Conservation (phyloP, 1,140 invertebrate species). For the Habropoda laboriosa region DNA sequence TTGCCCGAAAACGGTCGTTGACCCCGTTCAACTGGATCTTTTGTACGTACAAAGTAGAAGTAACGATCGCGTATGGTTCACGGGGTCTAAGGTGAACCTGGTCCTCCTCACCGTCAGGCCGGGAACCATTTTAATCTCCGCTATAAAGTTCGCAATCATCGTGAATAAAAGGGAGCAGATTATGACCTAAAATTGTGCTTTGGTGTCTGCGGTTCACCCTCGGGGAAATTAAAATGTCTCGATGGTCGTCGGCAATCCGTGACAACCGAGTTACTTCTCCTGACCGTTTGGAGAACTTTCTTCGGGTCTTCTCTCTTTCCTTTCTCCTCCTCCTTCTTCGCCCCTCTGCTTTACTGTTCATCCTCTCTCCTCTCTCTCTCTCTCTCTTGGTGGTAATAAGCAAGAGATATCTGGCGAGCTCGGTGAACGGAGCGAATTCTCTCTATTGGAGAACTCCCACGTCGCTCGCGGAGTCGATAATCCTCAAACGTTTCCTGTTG, state of each 20-base stretch:
- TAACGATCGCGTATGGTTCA: no score
- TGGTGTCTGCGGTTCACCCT: conserved; percentile 13
- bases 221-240: conserved; percentile 50
- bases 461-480: conserved; percentile 13
- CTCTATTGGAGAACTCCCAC: neutral
- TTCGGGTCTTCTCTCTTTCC: neutral
- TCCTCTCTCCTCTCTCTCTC: neutral
- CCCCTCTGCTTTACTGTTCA: no score
- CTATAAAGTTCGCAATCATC: conserved; percentile 46
- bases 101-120: neutral
- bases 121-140: conserved; percentile 42
- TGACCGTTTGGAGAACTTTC: neutral
- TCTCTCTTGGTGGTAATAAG: neutral
- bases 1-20: neutral
- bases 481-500: conserved; percentile 33
- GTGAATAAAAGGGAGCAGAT: conserved; percentile 40
- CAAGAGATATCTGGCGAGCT: neutral
- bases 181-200: conserved; percentile 40
- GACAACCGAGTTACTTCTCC: conserved; percentile 29
- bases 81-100: neutral
- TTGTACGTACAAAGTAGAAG: neutral
- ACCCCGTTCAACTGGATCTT: neutral
- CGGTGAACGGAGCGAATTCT: neutral
- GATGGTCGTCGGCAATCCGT: conserved; percentile 29
- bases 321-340: no score